Evolutionary conservation across 2,888 invertebrate genomes (phyloP).

Genomic region (Galerucella calmariensis): DNA sequence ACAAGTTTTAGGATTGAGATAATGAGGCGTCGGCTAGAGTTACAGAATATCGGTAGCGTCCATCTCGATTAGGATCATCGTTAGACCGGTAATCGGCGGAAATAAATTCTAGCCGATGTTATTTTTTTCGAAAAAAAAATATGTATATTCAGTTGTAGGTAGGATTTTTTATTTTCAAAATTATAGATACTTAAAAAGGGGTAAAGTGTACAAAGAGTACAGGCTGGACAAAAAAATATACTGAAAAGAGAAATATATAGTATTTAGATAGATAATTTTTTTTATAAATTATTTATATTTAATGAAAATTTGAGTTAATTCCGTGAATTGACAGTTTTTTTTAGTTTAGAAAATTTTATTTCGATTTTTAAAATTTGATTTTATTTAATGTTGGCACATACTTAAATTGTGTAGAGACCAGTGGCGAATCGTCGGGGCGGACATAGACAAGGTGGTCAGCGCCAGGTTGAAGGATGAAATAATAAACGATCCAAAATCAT

Average conservation of each 20-base stretch:
- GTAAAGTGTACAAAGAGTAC: slow-evolving; percentile 25
- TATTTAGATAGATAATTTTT: background rate
- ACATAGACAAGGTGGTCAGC: too few relatives aligned
- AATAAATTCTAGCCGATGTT: slow-evolving; percentile 1
- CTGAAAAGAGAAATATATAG: background rate
- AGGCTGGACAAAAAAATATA: slow-evolving; percentile 26
- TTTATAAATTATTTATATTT: slow-evolving; percentile 7
- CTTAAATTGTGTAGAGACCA: background rate
- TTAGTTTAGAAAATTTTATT: background rate
- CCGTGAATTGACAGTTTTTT: slow-evolving; percentile 5
- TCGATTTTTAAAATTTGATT: background rate
- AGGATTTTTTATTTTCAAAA: slow-evolving; percentile 24
- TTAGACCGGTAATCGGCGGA: background rate
- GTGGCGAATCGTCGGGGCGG: too few relatives aligned
- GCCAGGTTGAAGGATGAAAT: too few relatives aligned
- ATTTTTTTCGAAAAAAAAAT: background rate
- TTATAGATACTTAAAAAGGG: slow-evolving; percentile 23
- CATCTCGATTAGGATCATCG: background rate
- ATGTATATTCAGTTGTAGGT: slow-evolving; percentile 7
- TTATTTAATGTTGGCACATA: background rate
- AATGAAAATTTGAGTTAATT: background rate
- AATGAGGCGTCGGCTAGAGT: background rate
- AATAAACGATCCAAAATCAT: too few relatives aligned
- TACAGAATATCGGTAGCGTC: background rate
- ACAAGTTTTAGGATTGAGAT: background rate